Evolutionary conservation across 2,888 invertebrate genomes (phyloP).

Genomic region (Zygothrica quintamaculata): DNA sequence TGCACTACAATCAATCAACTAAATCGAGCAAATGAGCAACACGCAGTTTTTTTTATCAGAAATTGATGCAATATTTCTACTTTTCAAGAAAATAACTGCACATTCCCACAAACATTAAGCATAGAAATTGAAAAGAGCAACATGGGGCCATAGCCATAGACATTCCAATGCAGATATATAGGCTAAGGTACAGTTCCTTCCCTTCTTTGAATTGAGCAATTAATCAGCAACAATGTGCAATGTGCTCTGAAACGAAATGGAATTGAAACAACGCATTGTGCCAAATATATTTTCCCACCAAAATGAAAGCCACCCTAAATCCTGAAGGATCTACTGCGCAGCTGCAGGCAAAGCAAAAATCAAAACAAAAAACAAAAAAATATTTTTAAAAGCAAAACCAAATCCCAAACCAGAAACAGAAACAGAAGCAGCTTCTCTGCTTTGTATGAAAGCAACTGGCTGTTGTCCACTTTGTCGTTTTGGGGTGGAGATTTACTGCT

Average conservation of each 20-base stretch:
- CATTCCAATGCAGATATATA: slow-evolving; percentile 56
- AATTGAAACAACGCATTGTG: slow-evolving; percentile 40
- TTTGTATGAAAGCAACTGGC: slow-evolving; percentile 46
- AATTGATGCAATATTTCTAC: slow-evolving; percentile 2
- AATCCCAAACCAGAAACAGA: slow-evolving; percentile 11
- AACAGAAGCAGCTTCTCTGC: slow-evolving; percentile 22
- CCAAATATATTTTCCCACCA: slow-evolving; percentile 75
- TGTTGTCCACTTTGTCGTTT: slow-evolving; percentile 56
- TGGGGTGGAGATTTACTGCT: slow-evolving; percentile 50
- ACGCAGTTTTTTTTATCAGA: slow-evolving; percentile 9
- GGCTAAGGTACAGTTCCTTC: slow-evolving; percentile 65
- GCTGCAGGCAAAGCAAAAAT: slow-evolving; percentile 59
- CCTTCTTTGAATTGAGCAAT: slow-evolving; percentile 48
- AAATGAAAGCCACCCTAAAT: slow-evolving; percentile 70
- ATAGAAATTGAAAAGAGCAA: slow-evolving; percentile 59
- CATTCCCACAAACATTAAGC: slow-evolving; percentile 68
- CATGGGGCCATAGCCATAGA: slow-evolving; percentile 52
- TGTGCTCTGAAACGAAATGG: slow-evolving; percentile 20
- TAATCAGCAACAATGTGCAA: slow-evolving; percentile 54
- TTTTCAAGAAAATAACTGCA: slow-evolving; percentile 32
- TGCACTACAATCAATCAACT: slow-evolving; percentile 29
- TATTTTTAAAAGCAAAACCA: slow-evolving; percentile 32
- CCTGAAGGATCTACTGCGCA: slow-evolving; percentile 61
- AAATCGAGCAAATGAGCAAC: slow-evolving; percentile 49
- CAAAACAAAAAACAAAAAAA: slow-evolving; percentile 11